phyloP scores from a whole-genome alignment of 1,140 invertebrate genomes.

The Galleria mellonella region DNA sequence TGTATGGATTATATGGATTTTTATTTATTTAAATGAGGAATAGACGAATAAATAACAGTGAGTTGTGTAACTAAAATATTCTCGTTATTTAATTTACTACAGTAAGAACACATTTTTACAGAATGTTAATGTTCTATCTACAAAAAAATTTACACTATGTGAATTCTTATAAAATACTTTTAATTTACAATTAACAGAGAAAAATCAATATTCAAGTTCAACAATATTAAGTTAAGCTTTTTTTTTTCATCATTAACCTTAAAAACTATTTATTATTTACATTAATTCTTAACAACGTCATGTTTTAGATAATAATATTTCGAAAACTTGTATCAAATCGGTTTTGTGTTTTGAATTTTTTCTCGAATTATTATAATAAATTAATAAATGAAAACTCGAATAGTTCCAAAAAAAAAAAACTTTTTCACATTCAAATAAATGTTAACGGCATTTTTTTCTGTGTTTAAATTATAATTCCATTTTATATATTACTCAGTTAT shows the following conservation, averaged over 20 bases:
- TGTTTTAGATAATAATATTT: slow-evolving; percentile 39
- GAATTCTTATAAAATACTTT: slow-evolving; percentile 63
- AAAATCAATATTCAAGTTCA: slow-evolving; percentile 63
- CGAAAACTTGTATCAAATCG: slow-evolving; percentile 9
- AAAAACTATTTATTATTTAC: slow-evolving; percentile 57
- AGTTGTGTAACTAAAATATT: slow-evolving; percentile 70
- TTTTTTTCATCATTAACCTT: slow-evolving; percentile 42
- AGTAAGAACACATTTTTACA: slow-evolving; percentile 73
- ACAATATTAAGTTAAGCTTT: slow-evolving; percentile 66
- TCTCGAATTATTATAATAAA: background rate
- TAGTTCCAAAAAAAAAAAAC: too few species aligned
- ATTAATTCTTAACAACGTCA: slow-evolving; percentile 44
- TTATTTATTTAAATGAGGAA: too few species aligned
- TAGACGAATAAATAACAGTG: slow-evolving; percentile 52
- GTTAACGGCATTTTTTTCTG: too few species aligned
- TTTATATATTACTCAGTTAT: too few species aligned
- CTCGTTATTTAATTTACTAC: slow-evolving; percentile 73
- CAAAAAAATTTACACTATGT: slow-evolving; percentile 71
- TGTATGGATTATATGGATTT: too few species aligned
- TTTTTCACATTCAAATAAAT: too few species aligned
- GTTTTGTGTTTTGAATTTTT: background rate
- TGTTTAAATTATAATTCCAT: too few species aligned
- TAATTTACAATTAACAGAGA: slow-evolving; percentile 71
- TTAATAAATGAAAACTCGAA: too few species aligned
- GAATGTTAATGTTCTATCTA: slow-evolving; percentile 71